phyloP scores from a whole-genome alignment of 1,140 invertebrate genomes.

The Lamellibrachia luymesi region DNA sequence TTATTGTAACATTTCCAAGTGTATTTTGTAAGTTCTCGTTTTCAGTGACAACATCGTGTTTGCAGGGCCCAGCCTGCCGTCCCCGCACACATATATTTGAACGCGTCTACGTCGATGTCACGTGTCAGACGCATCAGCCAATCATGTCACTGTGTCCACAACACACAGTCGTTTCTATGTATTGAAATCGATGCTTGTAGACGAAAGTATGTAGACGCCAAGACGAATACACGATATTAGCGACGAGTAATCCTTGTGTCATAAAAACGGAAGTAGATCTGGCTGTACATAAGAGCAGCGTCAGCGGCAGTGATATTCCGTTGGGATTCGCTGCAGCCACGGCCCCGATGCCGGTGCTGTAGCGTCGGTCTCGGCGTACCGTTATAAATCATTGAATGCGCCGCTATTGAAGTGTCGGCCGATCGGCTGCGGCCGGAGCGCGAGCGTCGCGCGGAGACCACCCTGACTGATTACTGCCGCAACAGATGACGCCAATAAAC shows the following conservation, averaged over 20 bases:
- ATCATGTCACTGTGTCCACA: not conserved
- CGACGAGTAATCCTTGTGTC: not conserved
- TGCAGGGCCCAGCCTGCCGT: not conserved
- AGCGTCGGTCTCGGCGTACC: too few species aligned
- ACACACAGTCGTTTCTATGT: not conserved
- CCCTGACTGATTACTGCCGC: not conserved
- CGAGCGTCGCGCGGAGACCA: not conserved
- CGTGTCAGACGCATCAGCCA: not conserved
- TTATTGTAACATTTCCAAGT: not conserved
- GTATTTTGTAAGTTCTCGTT: not conserved
- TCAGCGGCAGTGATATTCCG: not conserved
- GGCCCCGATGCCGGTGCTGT: not conserved
- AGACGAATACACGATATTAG: not conserved
- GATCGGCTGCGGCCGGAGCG: not conserved
- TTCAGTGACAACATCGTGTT: not conserved
- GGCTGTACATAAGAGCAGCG: not conserved
- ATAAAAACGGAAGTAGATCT: not conserved
- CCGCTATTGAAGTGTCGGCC: not conserved
- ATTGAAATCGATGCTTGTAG: not conserved
- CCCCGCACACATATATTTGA: not conserved
- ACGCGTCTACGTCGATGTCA: not conserved
- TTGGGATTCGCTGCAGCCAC: not conserved
- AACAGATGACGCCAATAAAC: not conserved
- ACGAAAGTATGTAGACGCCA: not conserved
- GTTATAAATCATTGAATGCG: slow-evolving; percentile 5